Evolutionary conservation across 2,113 vertebrate genomes (phyloP).

Genomic region (Neotoma lepida): DNA sequence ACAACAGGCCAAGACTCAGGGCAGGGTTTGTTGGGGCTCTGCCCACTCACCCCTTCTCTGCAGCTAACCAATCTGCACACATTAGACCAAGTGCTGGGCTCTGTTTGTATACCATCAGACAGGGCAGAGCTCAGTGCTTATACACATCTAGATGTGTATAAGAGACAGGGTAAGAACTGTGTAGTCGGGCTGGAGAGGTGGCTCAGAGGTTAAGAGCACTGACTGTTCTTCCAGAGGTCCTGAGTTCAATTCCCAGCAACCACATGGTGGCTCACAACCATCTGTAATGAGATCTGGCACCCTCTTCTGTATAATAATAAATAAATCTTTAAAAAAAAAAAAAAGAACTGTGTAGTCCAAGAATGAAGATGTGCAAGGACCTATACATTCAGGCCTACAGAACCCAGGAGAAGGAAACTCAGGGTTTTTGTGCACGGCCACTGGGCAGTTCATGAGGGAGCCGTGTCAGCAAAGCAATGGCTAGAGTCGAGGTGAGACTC

Average conservation of each 20-base stretch:
- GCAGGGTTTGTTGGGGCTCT: not conserved
- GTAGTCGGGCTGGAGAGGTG: no score
- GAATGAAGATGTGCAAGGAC: rapidly evolving
- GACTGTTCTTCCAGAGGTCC: no score
- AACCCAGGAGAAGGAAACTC: not conserved
- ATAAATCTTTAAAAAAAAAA: no score
- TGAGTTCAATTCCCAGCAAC: no score
- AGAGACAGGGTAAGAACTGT: no score
- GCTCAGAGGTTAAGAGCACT: no score
- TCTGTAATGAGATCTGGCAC: no score
- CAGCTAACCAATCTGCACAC: not conserved
- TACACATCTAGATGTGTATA: no score
- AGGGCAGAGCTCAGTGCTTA: not conserved
- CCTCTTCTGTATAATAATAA: no score
- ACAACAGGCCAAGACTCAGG: rapidly evolving
- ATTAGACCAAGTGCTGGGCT: rapidly evolving
- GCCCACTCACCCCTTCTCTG: rapidly evolving
- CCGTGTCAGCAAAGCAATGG: not conserved
- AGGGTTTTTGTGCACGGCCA: not conserved
- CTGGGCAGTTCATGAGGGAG: not conserved
- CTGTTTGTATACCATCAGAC: not conserved
- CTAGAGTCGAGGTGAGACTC: no score
- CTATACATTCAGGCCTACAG: rapidly evolving
- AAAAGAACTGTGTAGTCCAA: no score
- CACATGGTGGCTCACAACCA: no score